Conservation (phyloP, 1,140 invertebrate genomes). For the Drosophila repletoides region DNA sequence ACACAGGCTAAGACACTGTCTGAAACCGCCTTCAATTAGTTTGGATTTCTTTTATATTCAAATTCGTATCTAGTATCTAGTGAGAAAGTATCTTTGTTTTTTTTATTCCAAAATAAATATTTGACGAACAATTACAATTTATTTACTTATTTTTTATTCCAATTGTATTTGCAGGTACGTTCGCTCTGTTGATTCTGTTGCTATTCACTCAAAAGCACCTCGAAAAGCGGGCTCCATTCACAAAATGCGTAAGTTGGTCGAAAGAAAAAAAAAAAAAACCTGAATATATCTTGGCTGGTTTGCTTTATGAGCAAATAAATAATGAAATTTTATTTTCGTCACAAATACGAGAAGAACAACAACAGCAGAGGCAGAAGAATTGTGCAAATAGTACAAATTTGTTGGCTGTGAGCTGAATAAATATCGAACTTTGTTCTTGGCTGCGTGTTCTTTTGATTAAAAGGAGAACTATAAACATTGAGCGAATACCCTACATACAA, state of each 20-base stretch:
- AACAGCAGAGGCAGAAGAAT: too few relatives aligned
- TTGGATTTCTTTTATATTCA: too few relatives aligned
- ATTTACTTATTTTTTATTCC: slow-evolving; percentile 49
- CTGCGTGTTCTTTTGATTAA: slow-evolving; percentile 13
- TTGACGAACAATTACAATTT: slow-evolving; percentile 61
- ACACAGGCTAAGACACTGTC: too few relatives aligned
- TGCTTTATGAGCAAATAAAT: slow-evolving; percentile 40
- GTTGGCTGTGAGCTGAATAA: slow-evolving; percentile 41
- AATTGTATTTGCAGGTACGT: slow-evolving; percentile 64
- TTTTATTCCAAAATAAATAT: slow-evolving; percentile 39
- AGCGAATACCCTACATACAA: too few relatives aligned
- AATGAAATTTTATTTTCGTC: slow-evolving; percentile 36
- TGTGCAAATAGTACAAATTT: slow-evolving; percentile 18
- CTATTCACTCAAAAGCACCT: slow-evolving; percentile 1
- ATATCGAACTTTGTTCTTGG: slow-evolving; percentile 30
- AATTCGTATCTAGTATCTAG: slow-evolving; percentile 20
- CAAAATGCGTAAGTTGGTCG: slow-evolving; percentile 54
- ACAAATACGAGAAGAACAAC: slow-evolving; percentile 21
- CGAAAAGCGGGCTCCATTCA: slow-evolving; percentile 13
- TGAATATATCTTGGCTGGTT: slow-evolving; percentile 5
- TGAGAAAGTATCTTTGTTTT: slow-evolving; percentile 23
- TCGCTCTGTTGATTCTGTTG: slow-evolving; percentile 20
- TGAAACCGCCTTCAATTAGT: too few relatives aligned
- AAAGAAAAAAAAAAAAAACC: slow-evolving; percentile 17
- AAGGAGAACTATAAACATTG: too few relatives aligned